A percentile compares a stretch with the other conserved stretches of the same genome.
Evolutionary conservation across 2,888 invertebrate species (phyloP).

Genomic region (Leptura quadrifasciata): DNA sequence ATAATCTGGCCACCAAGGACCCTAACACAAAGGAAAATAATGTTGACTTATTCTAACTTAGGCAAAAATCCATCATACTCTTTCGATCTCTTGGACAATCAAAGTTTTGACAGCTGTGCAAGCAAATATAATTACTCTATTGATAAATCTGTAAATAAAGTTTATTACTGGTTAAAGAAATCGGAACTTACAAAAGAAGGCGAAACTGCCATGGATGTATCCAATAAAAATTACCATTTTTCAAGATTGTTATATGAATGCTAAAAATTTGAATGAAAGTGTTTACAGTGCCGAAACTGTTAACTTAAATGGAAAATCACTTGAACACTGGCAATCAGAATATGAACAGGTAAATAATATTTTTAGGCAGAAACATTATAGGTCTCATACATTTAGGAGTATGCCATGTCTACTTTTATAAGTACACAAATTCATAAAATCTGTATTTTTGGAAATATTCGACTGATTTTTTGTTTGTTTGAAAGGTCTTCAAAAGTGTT

Average conservation of each 20-base stretch:
- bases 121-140: background rate
- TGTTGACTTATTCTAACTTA: background rate
- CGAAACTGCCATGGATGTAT: background rate
- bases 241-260: too few relatives aligned
- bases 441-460: too few relatives aligned
- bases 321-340: constrained; percentile 20
- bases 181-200: background rate
- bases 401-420: too few relatives aligned
- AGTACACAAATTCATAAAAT: too few relatives aligned
- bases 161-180: background rate
- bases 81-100: constrained; percentile 1
- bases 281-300: constrained; percentile 5
- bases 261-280: constrained; percentile 8
- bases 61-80: constrained; percentile 1
- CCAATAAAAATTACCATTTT: background rate
- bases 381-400: background rate
- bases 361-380: constrained; percentile 5
- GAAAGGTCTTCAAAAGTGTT: too few relatives aligned
- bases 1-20: background rate
- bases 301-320: constrained; percentile 23
- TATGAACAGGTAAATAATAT: constrained; percentile 31
- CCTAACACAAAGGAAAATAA: background rate
- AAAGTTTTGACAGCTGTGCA: background rate
- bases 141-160: background rate
- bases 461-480: too few relatives aligned